Percentiles rank a stretch among this genome's conserved stretches.
Conservation (phyloP, 2,888 invertebrate species). For the Andrena bucephala region DNA sequence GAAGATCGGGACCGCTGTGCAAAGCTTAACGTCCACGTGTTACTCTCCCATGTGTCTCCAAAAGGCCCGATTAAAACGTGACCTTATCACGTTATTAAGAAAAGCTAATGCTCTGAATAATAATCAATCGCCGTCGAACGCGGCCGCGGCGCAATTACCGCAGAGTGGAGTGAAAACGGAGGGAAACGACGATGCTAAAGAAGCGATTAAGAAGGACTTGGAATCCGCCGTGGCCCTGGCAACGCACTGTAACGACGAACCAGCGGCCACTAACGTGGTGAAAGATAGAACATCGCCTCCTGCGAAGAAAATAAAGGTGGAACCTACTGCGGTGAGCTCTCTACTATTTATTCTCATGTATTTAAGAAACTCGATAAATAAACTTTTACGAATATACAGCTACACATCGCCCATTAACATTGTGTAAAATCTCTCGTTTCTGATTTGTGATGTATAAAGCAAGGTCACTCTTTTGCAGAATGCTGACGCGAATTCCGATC, state of each 20-base stretch:
- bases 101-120: slow-evolving; percentile 87
- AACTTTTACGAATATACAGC: too few relatives aligned
- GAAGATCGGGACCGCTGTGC: slow-evolving; percentile 85
- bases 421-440: neutral
- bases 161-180: slow-evolving; percentile 80
- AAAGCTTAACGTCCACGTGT: slow-evolving; percentile 87
- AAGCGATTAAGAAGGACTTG: slow-evolving; percentile 88
- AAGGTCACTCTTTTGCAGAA: slow-evolving; percentile 86
- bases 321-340: slow-evolving; percentile 55
- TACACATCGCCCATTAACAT: neutral
- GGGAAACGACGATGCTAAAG: slow-evolving; percentile 82
- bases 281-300: slow-evolving; percentile 60
- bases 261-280: slow-evolving; percentile 69
- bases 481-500: slow-evolving; percentile 83
- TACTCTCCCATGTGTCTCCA: slow-evolving; percentile 94
- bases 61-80: slow-evolving; percentile 90
- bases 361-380: neutral
- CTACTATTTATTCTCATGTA: neutral
- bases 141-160: slow-evolving; percentile 84
- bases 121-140: slow-evolving; percentile 69
- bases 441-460: slow-evolving; percentile 77
- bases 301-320: slow-evolving; percentile 78
- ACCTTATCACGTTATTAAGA: slow-evolving; percentile 88
- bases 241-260: slow-evolving; percentile 87
- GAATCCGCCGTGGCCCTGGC: slow-evolving; percentile 88